Percentiles rank a stretch among this genome's conserved stretches.
Conservation (phyloP, 2,797 vertebrate species). For the Bradypodion pumilum region DNA sequence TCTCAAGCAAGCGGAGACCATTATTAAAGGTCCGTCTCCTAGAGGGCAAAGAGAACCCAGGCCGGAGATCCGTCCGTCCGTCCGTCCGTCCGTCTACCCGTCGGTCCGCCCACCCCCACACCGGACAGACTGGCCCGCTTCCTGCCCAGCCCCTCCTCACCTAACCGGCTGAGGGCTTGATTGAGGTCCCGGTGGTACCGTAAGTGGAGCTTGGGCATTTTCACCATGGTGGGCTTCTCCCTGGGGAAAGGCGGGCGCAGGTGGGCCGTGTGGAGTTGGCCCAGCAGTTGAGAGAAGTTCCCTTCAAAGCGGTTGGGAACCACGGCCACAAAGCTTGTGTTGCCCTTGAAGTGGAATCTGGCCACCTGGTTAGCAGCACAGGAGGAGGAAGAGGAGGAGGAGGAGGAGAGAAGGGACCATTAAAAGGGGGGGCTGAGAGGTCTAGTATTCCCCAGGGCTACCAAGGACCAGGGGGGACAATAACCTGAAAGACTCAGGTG, state of each 20-base stretch:
- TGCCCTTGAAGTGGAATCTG: slow-evolving; percentile 86
- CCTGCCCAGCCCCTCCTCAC: slow-evolving; percentile 74
- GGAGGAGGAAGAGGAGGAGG: too few relatives aligned
- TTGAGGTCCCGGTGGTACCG: slow-evolving; percentile 85
- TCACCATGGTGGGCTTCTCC: slow-evolving; percentile 84
- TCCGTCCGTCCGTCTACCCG: neutral
- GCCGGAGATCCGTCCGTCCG: neutral
- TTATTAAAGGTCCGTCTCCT: too few relatives aligned
- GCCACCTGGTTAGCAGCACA: slow-evolving; percentile 81
- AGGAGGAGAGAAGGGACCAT: neutral
- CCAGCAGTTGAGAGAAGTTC: slow-evolving; percentile 80
- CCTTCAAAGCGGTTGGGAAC: slow-evolving; percentile 79
- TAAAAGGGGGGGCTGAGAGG: neutral
- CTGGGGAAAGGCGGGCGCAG: slow-evolving; percentile 80
- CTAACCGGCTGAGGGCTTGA: slow-evolving; percentile 83
- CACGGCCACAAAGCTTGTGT: slow-evolving; percentile 88
- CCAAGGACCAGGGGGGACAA: neutral
- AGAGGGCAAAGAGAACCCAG: neutral
- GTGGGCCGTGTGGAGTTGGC: slow-evolving; percentile 79
- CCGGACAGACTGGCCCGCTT: neutral
- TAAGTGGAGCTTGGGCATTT: slow-evolving; percentile 90
- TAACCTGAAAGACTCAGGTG: neutral
- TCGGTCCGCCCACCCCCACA: too few relatives aligned
- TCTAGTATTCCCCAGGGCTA: too few relatives aligned
- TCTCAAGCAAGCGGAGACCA: too few relatives aligned